Evolutionary conservation across 2,113 vertebrate genomes (phyloP), one percentile per base, ranked within the genome.

Genomic region (Brachypteracias leptosomus): DNA sequence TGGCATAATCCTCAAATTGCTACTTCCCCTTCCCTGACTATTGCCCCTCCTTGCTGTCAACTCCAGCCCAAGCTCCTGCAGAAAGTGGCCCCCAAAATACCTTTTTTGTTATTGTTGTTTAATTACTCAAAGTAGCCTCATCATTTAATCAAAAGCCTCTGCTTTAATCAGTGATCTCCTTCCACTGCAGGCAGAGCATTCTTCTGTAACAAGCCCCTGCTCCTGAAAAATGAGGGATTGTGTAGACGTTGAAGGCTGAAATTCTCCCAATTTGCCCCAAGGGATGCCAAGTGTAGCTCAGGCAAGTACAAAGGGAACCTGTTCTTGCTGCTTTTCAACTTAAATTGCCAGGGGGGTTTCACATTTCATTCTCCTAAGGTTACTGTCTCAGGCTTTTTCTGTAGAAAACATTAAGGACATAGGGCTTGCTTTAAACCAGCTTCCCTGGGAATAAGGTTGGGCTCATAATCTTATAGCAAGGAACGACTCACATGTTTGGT

Each of bases 231-330:
- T 88, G 89, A 94, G 90, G 93, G 91, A 94, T 90, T 97, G 95
- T 97, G 91, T 77, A 73, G 93, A 85, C 78, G 51, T 13, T 2
- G 91, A 58, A 67, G 89, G 94, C 91, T 96, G 95, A 97, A 96
- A 95, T 70, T 85, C 91, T 76, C 94, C 89, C 91, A 72, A 1
- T 91, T 88, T 91, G 95, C 94, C 94, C 94, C 93, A 82, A 71
- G 94, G 93, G 96, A 95, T 96, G 95, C 96, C 96, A 97, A 95
- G 96, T 74, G 93, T 5, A 80, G 88, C 82, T 76, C 90, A 46
- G 72, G 55, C 52, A 85, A 96, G 87, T 83, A 96, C 96, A 97
- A 97, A 96, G 94, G 88, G 91, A 97, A 96, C 96, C 95, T 96
- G 94, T 97, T 97, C 95, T 94, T 58, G 59, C 76, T 94, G 87